Conservation (phyloP, 2,797 vertebrate genomes). For the Oryzias dopingdopingensis region DNA sequence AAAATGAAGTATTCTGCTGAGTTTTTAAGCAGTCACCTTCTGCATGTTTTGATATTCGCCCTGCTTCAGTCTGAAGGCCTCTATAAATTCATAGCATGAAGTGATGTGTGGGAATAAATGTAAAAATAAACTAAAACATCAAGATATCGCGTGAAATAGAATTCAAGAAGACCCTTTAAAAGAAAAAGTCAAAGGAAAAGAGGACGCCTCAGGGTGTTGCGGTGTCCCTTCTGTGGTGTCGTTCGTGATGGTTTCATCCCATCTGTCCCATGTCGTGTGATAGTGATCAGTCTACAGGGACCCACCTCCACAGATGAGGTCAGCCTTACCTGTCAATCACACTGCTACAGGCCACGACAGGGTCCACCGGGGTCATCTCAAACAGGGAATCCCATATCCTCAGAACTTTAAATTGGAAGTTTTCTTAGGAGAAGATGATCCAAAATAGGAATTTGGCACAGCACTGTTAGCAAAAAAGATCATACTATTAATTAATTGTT, state of each 20-base stretch:
- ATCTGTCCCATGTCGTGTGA: constrained; percentile 62
- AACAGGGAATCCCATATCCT: constrained; percentile 50
- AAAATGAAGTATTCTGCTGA: constrained; percentile 20
- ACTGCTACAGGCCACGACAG: constrained; percentile 32
- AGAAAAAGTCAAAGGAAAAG: constrained; percentile 2
- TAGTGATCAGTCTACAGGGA: constrained; percentile 73
- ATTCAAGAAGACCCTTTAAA: constrained; percentile 2
- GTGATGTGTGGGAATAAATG: constrained; percentile 1
- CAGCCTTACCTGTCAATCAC: constrained; percentile 70
- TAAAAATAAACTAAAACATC: not conserved
- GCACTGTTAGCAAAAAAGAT: constrained; percentile 14
- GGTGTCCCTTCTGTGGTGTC: constrained; percentile 43
- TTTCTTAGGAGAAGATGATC: constrained; percentile 17
- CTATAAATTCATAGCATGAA: constrained; percentile 2
- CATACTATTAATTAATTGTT: constrained; percentile 13
- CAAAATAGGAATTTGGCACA: constrained; percentile 24
- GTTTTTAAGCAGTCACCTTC: constrained; percentile 13
- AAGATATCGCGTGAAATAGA: constrained; percentile 3
- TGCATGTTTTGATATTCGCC: constrained; percentile 9
- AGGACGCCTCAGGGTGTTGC: constrained; percentile 40
- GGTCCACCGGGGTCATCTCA: constrained; percentile 55
- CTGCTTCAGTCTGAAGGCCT: constrained; percentile 20
- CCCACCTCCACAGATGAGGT: constrained; percentile 67
- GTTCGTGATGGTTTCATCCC: constrained; percentile 58
- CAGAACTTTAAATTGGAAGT: constrained; percentile 43